Percentiles rank a stretch among this genome's conserved stretches.
Evolutionary conservation across 2,888 invertebrate genomes (phyloP).

Genomic region (Drosophila cracens): DNA sequence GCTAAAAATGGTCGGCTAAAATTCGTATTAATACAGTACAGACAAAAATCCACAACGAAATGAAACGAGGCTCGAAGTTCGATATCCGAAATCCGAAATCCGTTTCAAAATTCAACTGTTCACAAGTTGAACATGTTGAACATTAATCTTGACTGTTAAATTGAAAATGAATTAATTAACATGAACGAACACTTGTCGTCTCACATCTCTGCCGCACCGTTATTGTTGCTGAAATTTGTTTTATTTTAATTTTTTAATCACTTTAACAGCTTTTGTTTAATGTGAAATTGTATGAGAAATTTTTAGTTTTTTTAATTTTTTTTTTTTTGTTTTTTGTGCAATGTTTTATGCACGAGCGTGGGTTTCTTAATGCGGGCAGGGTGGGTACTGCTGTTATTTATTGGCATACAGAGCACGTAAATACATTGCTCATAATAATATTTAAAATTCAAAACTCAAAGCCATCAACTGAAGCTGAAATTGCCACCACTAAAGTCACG

Average conservation of each 20-base stretch:
- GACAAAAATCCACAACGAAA: constrained; percentile 16
- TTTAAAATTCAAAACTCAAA: constrained; percentile 48
- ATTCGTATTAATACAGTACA: constrained; percentile 70
- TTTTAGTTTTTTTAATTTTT: constrained; percentile 29
- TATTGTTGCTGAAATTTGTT: constrained; percentile 51
- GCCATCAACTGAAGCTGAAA: constrained; percentile 35
- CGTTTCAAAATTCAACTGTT: constrained; percentile 53
- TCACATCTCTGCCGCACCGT: constrained; percentile 38
- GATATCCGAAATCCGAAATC: constrained; percentile 13
- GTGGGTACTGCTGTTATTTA: constrained; percentile 30
- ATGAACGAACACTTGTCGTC: constrained; percentile 66
- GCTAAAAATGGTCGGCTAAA: constrained; percentile 71
- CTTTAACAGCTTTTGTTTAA: constrained; percentile 50
- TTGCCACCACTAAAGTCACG: constrained; percentile 72
- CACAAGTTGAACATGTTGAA: constrained; percentile 68
- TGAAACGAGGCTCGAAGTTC: constrained; percentile 47
- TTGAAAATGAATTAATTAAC: constrained; percentile 80
- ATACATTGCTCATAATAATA: constrained; percentile 61
- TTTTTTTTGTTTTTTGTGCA: constrained; percentile 12
- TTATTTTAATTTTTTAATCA: constrained; percentile 55
- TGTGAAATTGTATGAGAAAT: constrained; percentile 43
- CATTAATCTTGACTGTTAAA: constrained; percentile 79
- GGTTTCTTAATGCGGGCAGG: constrained; percentile 53
- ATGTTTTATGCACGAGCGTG: constrained; percentile 35
- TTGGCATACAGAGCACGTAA: constrained; percentile 70